These are phyloP conservation scores for Cataglyphis cursor DNA, from an alignment of 2,888 invertebrate genomes.

Conservation along the genomic window DNA sequence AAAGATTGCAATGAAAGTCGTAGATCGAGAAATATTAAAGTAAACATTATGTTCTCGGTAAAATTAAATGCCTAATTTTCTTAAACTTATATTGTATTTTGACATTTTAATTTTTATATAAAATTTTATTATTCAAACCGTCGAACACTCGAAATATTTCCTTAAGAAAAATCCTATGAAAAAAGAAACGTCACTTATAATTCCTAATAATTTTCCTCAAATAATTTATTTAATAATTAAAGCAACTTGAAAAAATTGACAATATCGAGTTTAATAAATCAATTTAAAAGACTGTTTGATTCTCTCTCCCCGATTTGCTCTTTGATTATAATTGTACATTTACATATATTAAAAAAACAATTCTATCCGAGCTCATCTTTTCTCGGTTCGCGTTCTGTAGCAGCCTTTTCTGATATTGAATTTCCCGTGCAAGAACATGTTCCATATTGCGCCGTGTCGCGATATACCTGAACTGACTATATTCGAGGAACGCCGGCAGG, in stretches of 20 bases:
- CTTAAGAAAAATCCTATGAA: not conserved
- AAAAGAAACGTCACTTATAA: not conserved
- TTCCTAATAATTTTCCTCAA: not conserved
- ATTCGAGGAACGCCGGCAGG: conserved; percentile 17
- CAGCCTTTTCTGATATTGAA: conserved; percentile 16
- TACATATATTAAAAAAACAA: conserved; percentile 6
- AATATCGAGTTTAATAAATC: not conserved
- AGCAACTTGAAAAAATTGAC: not conserved
- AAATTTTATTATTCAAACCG: not conserved
- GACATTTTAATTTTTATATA: not conserved
- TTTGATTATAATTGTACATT: conserved; percentile 1
- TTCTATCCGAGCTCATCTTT: not conserved
- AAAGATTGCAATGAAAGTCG: not conserved
- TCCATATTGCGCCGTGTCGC: conserved; percentile 14
- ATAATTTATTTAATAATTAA: not conserved
- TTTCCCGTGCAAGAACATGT: not conserved
- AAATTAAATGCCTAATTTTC: not conserved
- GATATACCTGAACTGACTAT: conserved; percentile 23
- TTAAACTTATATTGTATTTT: not conserved
- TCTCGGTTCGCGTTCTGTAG: not conserved
- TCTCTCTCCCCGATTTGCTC: not conserved
- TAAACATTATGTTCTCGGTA: not conserved
- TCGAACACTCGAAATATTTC: not conserved
- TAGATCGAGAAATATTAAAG: not conserved
- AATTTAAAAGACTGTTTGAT: not conserved